These are phyloP conservation scores for Microcebus tavaratra DNA, from an alignment of 2,113 vertebrate species.

Conservation along the genomic window DNA sequence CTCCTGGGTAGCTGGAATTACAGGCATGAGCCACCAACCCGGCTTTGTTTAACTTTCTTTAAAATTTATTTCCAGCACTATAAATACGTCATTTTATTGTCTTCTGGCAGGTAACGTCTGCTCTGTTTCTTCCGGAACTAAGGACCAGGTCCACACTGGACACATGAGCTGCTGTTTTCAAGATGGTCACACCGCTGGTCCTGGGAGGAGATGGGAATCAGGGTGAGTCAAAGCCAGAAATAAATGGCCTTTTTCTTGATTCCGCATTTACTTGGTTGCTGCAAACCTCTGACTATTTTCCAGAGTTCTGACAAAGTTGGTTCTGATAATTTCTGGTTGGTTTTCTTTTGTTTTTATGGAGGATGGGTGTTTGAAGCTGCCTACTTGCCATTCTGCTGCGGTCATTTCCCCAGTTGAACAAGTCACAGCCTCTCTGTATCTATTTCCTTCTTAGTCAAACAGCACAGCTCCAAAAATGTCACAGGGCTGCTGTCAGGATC, in stretches of 20 bases:
- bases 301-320: background rate
- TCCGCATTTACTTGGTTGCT: background rate
- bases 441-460: background rate
- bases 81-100: background rate
- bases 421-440: background rate
- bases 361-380: background rate
- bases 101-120: background rate
- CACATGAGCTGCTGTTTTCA: background rate
- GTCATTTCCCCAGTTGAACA: background rate
- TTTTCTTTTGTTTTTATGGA: background rate
- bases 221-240: background rate
- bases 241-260: background rate
- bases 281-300: background rate
- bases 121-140: background rate
- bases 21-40: too few relatives aligned
- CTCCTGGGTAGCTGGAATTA: too few relatives aligned
- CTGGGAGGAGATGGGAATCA: background rate
- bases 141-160: background rate
- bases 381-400: background rate
- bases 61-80: background rate
- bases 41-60: too few relatives aligned
- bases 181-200: background rate
- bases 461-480: background rate
- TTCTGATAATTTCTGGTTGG: background rate
- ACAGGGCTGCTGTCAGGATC: background rate